Evolutionary conservation across 1,140 invertebrate species (phyloP).

Genomic region (Calliphora vicina): DNA sequence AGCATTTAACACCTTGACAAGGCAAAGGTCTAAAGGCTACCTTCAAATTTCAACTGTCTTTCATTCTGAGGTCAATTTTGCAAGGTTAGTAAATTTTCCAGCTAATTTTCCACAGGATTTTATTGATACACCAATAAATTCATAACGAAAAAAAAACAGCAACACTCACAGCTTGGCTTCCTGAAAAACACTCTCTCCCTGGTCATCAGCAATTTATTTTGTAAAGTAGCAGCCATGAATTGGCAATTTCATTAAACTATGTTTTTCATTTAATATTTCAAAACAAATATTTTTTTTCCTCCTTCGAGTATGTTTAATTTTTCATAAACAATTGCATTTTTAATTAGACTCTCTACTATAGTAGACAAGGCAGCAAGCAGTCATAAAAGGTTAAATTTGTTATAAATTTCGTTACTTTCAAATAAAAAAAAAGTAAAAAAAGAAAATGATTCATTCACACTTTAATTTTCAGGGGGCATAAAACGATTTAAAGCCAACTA

Average conservation of each 20-base stretch:
- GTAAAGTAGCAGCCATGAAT: too few species aligned
- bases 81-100: too few species aligned
- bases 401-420: conserved; percentile 1
- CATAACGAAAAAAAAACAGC: too few species aligned
- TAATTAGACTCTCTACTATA: conserved; percentile 19
- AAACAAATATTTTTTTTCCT: background rate
- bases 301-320: too few species aligned
- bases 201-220: too few species aligned
- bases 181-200: background rate
- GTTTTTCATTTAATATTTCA: background rate
- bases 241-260: too few species aligned
- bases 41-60: too few species aligned
- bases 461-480: background rate
- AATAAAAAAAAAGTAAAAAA: background rate
- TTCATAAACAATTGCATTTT: conserved; percentile 21
- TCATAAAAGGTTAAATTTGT: conserved; percentile 26
- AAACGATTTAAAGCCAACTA: background rate
- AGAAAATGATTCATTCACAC: background rate
- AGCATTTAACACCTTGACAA: too few species aligned
- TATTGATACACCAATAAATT: too few species aligned
- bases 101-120: too few species aligned
- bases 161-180: conserved; percentile 14
- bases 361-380: background rate
- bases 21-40: too few species aligned
- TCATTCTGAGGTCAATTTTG: too few species aligned